A percentile compares a stretch with the other conserved stretches of the same genome.
Evolutionary conservation across 2,797 vertebrate genomes (phyloP).

Genomic region (Artibeus jamaicensis): DNA sequence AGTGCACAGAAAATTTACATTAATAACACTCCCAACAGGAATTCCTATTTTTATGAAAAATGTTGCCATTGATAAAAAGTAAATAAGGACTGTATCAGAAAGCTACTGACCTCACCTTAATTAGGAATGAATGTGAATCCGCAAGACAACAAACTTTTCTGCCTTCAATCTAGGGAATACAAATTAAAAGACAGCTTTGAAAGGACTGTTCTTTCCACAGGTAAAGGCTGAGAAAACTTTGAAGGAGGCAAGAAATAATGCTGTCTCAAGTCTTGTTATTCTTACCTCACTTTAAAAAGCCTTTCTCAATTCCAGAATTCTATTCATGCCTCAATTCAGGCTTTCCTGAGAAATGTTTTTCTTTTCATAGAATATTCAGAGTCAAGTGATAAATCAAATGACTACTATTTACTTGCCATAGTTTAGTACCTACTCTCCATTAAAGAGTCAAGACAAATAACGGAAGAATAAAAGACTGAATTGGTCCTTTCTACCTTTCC

Average conservation of each 20-base stretch:
- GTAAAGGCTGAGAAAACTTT: background rate
- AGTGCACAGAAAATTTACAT: constrained; percentile 53
- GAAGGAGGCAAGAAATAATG: background rate
- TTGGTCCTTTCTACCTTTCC: background rate
- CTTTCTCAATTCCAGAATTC: background rate
- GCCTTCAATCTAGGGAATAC: background rate
- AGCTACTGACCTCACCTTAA: background rate
- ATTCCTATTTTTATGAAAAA: constrained; percentile 52
- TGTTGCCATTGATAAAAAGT: constrained; percentile 57
- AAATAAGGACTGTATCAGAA: background rate
- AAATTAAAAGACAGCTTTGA: background rate
- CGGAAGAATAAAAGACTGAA: background rate
- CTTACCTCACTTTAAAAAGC: background rate
- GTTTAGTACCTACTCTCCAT: background rate
- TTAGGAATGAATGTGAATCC: background rate
- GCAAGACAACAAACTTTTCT: background rate
- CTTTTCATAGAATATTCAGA: background rate
- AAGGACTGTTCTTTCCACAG: background rate
- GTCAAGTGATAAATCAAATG: background rate
- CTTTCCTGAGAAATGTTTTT: background rate
- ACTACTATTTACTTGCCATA: background rate
- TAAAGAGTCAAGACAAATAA: background rate
- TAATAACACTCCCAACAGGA: constrained; percentile 9
- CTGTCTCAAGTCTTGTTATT: background rate
- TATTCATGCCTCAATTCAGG: background rate